A percentile compares a stretch with the other conserved stretches of the same genome.
Evolutionary conservation across 1,140 invertebrate genomes (phyloP).

Genomic region (Vanessa atalanta): DNA sequence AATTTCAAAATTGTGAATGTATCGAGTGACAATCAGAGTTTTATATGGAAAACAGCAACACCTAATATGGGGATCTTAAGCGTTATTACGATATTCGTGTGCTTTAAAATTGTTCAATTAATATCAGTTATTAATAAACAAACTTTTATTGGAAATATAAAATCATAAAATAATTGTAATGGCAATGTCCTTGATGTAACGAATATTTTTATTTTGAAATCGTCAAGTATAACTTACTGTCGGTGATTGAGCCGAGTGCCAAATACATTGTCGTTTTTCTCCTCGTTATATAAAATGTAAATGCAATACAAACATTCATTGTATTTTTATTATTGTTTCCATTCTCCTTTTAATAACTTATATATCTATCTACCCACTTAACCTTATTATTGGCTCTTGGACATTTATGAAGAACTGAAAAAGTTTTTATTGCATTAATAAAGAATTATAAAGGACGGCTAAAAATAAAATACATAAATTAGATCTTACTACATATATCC

Average conservation of each 20-base stretch:
- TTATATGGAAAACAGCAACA: conserved; percentile 14
- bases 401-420: no score
- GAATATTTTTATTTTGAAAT: conserved; percentile 27
- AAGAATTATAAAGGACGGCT: no score
- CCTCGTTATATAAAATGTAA: conserved; percentile 18
- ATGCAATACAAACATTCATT: neutral
- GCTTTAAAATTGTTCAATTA: conserved; percentile 31
- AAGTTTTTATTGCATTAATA: no score
- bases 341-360: neutral
- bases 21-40: conserved; percentile 20
- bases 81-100: conserved; percentile 23
- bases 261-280: conserved; percentile 12
- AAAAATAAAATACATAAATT: no score
- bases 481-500: no score
- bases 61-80: conserved; percentile 25
- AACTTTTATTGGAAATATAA: conserved; percentile 26
- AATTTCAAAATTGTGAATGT: conserved; percentile 29
- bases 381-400: neutral
- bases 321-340: neutral
- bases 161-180: conserved; percentile 22
- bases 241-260: conserved; percentile 5
- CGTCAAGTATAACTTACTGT: conserved; percentile 5
- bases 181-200: conserved; percentile 27
- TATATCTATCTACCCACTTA: neutral
- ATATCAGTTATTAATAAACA: conserved; percentile 28